Evolutionary conservation across 2,888 invertebrate genomes (phyloP), one percentile per base, ranked within the genome.

Genomic region (Oxytorus armatus): DNA sequence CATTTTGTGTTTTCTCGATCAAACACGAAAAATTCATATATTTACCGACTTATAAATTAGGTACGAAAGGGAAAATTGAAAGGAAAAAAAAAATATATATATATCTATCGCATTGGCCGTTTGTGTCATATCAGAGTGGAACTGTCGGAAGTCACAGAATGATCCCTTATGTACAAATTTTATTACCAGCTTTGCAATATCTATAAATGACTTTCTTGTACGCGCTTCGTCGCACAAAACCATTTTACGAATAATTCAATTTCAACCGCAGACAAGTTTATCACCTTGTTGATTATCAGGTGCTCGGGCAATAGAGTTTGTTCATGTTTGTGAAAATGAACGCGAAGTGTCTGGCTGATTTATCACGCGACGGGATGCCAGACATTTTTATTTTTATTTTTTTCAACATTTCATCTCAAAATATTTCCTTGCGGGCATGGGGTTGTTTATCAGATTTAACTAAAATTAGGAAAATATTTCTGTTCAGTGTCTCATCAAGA

Each of bases 401-500:
- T n/a, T n/a, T n/a, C n/a, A n/a, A n/a, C n/a, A n/a, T n/a, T n/a
- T n/a, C n/a, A n/a, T n/a, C n/a, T n/a, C n/a, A 18, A 14, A 25
- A 23, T 53, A 25, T 25, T n/a, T 29, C 0, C 29, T 2, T 29
- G 29, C 5, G 29, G 2, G 11, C 53, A 3, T 25, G 10, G 5
- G 53, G 25, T 2, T 8, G n/a, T 53, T 53, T n/a, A 53, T 53
- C 53, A 29, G 53, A 53, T 53, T 49, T 21, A 1, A 21, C 49
- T 8, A 7, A 47, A 47, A 11, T 39, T 39, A 1, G n/a, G 23
- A 33, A 33, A 2, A 16, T 33, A 29, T 29, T 2, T 3, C 29
- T 29, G 29, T 5, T 3, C 3, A 29, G 29, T n/a, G 29, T 5
- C 3, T 5, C 29, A 29, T 29, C 29, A 29, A 29, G 3, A n/a